Base-by-base conservation (phyloP, 2,888 invertebrate species). In the Sericinus montela region DNA sequence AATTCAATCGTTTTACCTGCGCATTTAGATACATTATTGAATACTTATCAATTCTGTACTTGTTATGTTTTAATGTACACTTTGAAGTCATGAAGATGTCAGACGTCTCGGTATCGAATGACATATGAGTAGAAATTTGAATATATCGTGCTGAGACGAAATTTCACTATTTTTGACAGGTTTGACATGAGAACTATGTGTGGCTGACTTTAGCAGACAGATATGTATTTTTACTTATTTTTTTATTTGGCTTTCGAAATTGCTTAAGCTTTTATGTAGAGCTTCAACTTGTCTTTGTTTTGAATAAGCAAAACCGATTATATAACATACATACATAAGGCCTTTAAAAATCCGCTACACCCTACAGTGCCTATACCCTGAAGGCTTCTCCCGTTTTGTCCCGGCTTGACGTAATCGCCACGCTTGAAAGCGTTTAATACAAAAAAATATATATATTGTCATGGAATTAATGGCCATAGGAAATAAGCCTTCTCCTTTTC, bases 121-220 rank as follows among this genome's bases (percentile, higher is more conserved):
- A 84, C 85, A 86, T 83, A 85, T 58, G 67, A 66, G 72, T 70
- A 60, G 72, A 76, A 79, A 84, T 80, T 67, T 66, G 69, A 72
- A 69, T 44, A 78, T 80, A 75, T 81, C 81, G 75, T 78, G 81
- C 80, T 79, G 85, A 77, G 83, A 78, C 78, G 75, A 78, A 78
- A 77, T 83, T 80, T 82, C 72, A 74, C 78, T 72, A 67, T 73
- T 75, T 71, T 71, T 80, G 84, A 84, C 79, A 75, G 75, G 62
- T 72, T 65, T 70, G 79, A 79, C 74, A 45, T 54, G 53, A 53
- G 56, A 56, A 58, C 58, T 55, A 52, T 34, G 37, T 23, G 15
- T 10, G 37, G 10, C 40, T 42, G 45, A 32, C 42, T 23, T 11
- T 15, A 10, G 10, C 29, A 23, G 35, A 35, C 40, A 41, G 36